phyloP scores from a whole-genome alignment of 2,888 invertebrate genomes.

The Troides aeacus region DNA sequence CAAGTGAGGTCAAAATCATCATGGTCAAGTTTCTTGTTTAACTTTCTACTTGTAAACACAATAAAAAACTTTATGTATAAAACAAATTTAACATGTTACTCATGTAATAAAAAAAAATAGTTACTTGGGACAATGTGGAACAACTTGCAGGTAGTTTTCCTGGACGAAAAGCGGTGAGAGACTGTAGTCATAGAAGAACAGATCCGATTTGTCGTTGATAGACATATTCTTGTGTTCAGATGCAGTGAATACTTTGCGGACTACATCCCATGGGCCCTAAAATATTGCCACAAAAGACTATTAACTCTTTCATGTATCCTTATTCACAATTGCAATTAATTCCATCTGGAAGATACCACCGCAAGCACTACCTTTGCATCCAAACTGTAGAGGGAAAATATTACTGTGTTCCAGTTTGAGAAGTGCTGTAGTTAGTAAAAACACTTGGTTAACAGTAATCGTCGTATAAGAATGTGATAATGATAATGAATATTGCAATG shows the following conservation, averaged over 20 bases:
- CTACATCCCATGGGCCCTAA: conserved; percentile 97
- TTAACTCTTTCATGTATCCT: background rate
- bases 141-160: conserved; percentile 94
- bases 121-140: conserved; percentile 85
- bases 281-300: background rate
- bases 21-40: too few species aligned
- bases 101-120: conserved; percentile 25
- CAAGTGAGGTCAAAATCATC: too few species aligned
- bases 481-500: too few species aligned
- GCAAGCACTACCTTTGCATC: too few species aligned
- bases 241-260: conserved; percentile 91
- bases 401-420: too few species aligned
- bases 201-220: conserved; percentile 89
- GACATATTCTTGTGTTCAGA: conserved; percentile 89
- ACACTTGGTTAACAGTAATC: too few species aligned
- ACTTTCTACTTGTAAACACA: too few species aligned
- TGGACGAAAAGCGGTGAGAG: conserved; percentile 98
- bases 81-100: too few species aligned
- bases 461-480: too few species aligned
- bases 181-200: conserved; percentile 98
- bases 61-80: too few species aligned
- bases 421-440: too few species aligned
- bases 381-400: too few species aligned
- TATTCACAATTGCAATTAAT: background rate
- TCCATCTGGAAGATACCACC: background rate